Evolutionary conservation across 2,797 vertebrate species (phyloP), one percentile per base, ranked within the genome.

Genomic region (Danionella dracula): DNA sequence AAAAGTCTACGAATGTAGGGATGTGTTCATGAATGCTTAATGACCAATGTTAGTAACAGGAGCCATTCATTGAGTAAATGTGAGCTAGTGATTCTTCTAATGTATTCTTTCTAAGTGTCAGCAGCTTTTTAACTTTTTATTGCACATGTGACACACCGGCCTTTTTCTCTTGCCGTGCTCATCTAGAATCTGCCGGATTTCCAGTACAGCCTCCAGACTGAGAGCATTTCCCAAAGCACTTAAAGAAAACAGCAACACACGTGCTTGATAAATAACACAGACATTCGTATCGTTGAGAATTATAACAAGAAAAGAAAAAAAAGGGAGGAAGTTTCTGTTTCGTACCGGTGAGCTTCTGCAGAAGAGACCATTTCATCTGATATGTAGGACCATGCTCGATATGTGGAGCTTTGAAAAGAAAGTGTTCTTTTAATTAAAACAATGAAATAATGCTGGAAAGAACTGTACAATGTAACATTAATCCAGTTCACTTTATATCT

Each of bases 291-390:
- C 3, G 23, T 27, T 27, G n/a, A n/a, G n/a, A n/a, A n/a, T n/a
- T n/a, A n/a, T n/a, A n/a, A n/a, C n/a, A n/a, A n/a, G n/a, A n/a
- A n/a, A n/a, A n/a, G n/a, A n/a, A n/a, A 27, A 27, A 6, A 3
- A 27, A 27, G 6, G 23, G 23, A 27, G 23, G 23, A 3, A 3
- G 23, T n/a, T n/a, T n/a, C n/a, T n/a, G n/a, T n/a, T n/a, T 27
- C 23, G 49, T 71, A 92, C 90, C 87, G 90, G 83, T 92, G 91
- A 50, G 92, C 87, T 55, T 95, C 91, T 6, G 93, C 92, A 40
- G 90, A 79, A 1, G 91, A 91, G 72, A 85, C 92, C 91, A 92
- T 88, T 83, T 92, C 90, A 69, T 94, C 88, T 1, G 90, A 93
- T 75, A 91, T 83, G 73, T 92, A 91, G 73, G 87, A 84, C 88